Evolutionary conservation across 2,113 vertebrate genomes (phyloP).

Genomic region (Calypte anna): DNA sequence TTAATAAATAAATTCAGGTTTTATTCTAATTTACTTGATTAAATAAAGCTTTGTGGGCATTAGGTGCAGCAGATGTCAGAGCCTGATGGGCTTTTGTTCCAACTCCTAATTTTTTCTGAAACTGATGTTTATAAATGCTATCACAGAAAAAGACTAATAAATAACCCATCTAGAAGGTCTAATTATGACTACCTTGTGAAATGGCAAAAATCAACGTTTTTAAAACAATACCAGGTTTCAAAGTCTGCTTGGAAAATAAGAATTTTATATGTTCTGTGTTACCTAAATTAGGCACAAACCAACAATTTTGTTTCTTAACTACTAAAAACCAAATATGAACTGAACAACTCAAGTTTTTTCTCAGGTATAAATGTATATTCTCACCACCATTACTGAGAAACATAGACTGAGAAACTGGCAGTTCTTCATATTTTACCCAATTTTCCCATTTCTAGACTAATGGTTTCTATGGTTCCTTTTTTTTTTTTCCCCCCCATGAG

Average conservation of each 20-base stretch:
- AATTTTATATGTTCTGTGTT: neutral
- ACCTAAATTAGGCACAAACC: neutral
- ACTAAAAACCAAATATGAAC: neutral
- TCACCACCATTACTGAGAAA: neutral
- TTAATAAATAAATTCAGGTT: slow-evolving; percentile 60
- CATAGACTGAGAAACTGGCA: neutral
- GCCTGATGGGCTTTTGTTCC: slow-evolving; percentile 30
- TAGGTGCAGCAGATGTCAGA: slow-evolving; percentile 34
- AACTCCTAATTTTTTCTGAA: slow-evolving; percentile 44
- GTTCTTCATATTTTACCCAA: neutral
- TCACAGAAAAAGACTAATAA: neutral
- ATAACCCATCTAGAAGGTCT: neutral
- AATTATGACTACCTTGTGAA: neutral
- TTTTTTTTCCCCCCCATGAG: neutral
- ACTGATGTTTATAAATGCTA: neutral
- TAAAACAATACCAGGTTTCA: neutral
- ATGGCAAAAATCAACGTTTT: neutral
- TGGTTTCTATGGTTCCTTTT: neutral
- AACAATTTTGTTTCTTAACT: neutral
- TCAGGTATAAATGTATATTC: neutral
- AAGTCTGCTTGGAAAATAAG: neutral
- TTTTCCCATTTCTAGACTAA: neutral
- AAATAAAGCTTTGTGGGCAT: slow-evolving; percentile 35
- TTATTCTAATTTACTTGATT: slow-evolving; percentile 42
- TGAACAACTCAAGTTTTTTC: neutral